A percentile compares a stretch with the other conserved stretches of the same genome.
These are phyloP conservation scores for Artibeus lituratus DNA, from an alignment of 2,797 vertebrate species.

Conservation along the genomic window DNA sequence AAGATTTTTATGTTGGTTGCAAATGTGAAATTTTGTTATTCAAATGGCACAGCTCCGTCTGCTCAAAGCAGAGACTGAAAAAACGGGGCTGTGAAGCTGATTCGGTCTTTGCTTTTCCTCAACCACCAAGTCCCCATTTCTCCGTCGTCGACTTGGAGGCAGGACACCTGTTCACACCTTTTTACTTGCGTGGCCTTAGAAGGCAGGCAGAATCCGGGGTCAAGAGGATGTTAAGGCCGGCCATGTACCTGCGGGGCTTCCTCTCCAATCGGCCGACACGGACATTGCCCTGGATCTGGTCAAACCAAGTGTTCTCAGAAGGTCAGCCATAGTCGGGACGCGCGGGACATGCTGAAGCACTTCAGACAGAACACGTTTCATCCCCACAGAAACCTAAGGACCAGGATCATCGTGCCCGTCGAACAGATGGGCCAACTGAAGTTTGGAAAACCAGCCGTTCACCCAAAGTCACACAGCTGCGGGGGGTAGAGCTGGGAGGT, in stretches of 20 bases:
- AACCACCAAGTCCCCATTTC: neutral
- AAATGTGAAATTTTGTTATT: neutral
- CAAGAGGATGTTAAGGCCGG: neutral
- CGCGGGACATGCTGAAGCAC: neutral
- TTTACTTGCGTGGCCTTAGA: neutral
- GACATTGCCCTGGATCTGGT: neutral
- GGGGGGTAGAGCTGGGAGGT: neutral
- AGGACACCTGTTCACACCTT: neutral
- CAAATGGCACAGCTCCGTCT: neutral
- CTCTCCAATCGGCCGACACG: neutral
- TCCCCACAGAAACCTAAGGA: neutral
- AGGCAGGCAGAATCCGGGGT: neutral
- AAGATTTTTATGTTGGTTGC: slow-evolving; percentile 31
- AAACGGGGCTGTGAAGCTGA: neutral
- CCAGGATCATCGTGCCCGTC: neutral
- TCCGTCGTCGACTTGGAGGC: neutral
- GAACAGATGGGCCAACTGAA: neutral
- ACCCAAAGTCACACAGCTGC: neutral
- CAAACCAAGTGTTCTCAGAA: neutral
- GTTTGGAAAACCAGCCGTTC: neutral
- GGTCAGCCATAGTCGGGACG: neutral
- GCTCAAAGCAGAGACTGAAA: neutral
- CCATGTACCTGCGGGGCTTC: neutral
- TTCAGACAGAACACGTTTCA: neutral
- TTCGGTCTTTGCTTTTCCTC: neutral